phyloP scores from a whole-genome alignment of 1,140 invertebrate species.

The Apis florea region DNA sequence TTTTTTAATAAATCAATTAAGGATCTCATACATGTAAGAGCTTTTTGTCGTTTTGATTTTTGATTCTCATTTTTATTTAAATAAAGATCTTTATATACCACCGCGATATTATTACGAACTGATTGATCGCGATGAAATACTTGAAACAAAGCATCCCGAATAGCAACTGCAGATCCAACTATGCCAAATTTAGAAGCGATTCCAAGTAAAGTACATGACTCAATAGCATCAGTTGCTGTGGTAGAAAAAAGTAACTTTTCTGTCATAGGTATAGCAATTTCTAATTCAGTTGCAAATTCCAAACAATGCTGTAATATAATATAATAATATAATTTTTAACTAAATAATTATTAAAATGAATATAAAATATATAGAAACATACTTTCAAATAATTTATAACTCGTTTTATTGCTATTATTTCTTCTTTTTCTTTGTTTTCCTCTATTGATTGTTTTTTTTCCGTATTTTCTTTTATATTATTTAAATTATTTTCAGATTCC shows the following conservation, averaged over 20 bases:
- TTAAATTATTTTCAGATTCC: constrained; percentile 64
- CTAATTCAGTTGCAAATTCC: constrained; percentile 85
- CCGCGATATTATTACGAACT: constrained; percentile 82
- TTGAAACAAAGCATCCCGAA: constrained; percentile 88
- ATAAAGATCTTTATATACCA: constrained; percentile 85
- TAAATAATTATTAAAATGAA: constrained; percentile 63
- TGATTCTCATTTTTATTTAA: constrained; percentile 70
- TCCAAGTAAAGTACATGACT: constrained; percentile 92
- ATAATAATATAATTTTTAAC: constrained; percentile 18
- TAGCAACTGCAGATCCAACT: constrained; percentile 85
- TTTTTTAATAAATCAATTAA: constrained; percentile 82
- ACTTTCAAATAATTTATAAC: constrained; percentile 76
- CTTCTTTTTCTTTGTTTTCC: constrained; percentile 54
- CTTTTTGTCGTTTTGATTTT: constrained; percentile 65
- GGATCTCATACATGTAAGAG: constrained; percentile 61
- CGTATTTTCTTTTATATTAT: constrained; percentile 32
- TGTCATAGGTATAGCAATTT: constrained; percentile 86
- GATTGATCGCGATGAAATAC: constrained; percentile 83
- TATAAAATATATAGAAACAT: constrained; percentile 50
- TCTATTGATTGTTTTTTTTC: neutral
- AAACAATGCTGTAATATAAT: constrained; percentile 82
- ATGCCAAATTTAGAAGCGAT: constrained; percentile 90
- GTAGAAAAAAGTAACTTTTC: constrained; percentile 88
- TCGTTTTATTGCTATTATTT: constrained; percentile 68
- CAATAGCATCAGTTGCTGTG: constrained; percentile 88